Base-by-base conservation (phyloP, 2,113 vertebrate species). In the Smithornis capensis region DNA sequence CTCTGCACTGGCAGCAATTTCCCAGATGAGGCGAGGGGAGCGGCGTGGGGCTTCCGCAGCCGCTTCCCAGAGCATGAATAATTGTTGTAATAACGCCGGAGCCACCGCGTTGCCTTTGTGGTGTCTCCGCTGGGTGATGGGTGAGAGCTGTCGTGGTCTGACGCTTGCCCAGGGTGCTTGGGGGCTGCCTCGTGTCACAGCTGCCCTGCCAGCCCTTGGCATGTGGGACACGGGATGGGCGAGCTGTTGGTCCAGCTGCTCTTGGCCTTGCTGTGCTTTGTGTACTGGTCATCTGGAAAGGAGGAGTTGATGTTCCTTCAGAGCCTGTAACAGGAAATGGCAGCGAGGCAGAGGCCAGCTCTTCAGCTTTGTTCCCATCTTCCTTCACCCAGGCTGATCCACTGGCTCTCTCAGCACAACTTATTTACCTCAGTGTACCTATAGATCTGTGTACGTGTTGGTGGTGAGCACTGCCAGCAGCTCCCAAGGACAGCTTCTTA, bases 1-100 rank as follows among this genome's bases (percentile, higher is more conserved):
- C 92, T 83, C 71, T 21, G 12, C 6, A 37, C 81, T 21, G 73
- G 69, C 91, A 74, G 89, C 92, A 12, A 90, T 92, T 95, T 83
- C 80, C n/a, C 93, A 88, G 92, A 69, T 13, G 93, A 93, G 92
- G 92, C 38, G 8, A 42, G 45, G 81, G 94, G 89, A 97, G 94
- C 28, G 4, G 79, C 11, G 14, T 40, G 19, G 74, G 82, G 38
- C 57, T 74, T 8, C 1, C n/a, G 80, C 74, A 55, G 64, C 83
- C 80, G 24, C 88, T 76, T 69, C 75, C 82, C 38, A 6, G 50
- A 14, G 67, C 52, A 6, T 83, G 91, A 90, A 81, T 88, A 89
- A 95, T 77, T 50, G 74, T 49, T 21, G 80, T 45, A 69, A 89
- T 92, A 84, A 95, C 4, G 2, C 62, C 2, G 1, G 82, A 49